A percentile compares a stretch with the other conserved stretches of the same genome.
Conservation (phyloP, 2,113 vertebrate species). For the Dipodomys spectabilis region DNA sequence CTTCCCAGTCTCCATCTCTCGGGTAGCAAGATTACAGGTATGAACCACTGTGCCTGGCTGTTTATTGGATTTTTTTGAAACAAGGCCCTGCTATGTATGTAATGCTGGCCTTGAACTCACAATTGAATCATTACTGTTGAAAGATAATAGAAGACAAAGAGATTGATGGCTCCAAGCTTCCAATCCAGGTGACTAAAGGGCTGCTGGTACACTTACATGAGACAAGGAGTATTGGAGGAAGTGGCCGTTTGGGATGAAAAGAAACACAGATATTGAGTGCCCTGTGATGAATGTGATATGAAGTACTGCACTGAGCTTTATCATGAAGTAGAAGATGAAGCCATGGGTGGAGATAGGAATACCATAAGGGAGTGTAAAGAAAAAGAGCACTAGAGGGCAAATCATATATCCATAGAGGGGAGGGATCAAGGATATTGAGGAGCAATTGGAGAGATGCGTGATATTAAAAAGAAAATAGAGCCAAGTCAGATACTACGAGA, state of each 20-base stretch:
- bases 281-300: not conserved
- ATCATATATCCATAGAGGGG: not conserved
- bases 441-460: not conserved
- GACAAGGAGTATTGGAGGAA: constrained; percentile 6
- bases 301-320: not conserved
- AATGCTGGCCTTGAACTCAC: no score
- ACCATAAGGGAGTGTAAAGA: not conserved
- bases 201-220: not conserved
- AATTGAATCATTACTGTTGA: constrained; percentile 25
- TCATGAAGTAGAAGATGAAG: not conserved
- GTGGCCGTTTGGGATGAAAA: constrained; percentile 5
- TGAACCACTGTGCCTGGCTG: no score
- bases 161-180: not conserved
- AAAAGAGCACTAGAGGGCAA: not conserved
- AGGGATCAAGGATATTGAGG: not conserved
- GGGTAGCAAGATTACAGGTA: no score
- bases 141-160: not conserved
- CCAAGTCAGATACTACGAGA: not conserved
- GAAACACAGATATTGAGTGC: constrained; percentile 18
- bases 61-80: no score
- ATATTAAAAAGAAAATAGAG: constrained; percentile 11
- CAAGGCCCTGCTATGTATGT: no score
- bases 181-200: not conserved
- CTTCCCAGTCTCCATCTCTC: no score
- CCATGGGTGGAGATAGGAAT: not conserved